Percentiles rank a stretch among this genome's conserved stretches.
Conservation (phyloP, 30 jellyfish, hydroid and myxozoan species). For the Hydractinia symbiolongicarpus region DNA sequence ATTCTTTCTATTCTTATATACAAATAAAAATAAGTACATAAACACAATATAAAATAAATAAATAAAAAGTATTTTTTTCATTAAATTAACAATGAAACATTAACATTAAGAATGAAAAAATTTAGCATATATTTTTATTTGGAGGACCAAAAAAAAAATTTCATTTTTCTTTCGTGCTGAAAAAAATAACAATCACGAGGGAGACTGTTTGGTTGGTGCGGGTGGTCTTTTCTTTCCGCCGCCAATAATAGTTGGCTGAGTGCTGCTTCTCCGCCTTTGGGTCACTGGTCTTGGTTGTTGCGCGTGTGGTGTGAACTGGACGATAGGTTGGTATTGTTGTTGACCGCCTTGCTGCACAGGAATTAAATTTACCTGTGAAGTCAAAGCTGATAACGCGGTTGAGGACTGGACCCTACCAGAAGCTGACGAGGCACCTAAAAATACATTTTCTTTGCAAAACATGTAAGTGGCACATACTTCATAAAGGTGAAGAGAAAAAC, state of each 20-base stretch:
- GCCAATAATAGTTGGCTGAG: constrained; percentile 48
- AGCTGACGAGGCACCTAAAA: too few relatives aligned
- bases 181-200: constrained; percentile 3
- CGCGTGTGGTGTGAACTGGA: constrained; percentile 75
- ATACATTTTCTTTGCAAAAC: too few relatives aligned
- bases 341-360: constrained; percentile 76
- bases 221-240: constrained; percentile 79
- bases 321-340: constrained; percentile 62
- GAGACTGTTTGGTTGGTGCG: constrained; percentile 39
- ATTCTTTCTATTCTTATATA: background rate
- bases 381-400: constrained; percentile 89
- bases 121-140: too few relatives aligned
- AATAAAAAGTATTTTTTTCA: background rate
- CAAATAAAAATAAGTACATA: constrained; percentile 4
- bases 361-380: constrained; percentile 93
- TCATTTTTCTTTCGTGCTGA: background rate
- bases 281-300: constrained; percentile 75
- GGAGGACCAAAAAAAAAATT: too few relatives aligned
- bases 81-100: background rate
- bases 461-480: background rate
- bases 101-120: background rate
- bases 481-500: background rate
- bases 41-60: background rate
- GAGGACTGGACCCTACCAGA: constrained; percentile 49
- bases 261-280: constrained; percentile 63